Evolutionary conservation across 2,888 invertebrate species (phyloP).

Genomic region (Acleris holmiana): DNA sequence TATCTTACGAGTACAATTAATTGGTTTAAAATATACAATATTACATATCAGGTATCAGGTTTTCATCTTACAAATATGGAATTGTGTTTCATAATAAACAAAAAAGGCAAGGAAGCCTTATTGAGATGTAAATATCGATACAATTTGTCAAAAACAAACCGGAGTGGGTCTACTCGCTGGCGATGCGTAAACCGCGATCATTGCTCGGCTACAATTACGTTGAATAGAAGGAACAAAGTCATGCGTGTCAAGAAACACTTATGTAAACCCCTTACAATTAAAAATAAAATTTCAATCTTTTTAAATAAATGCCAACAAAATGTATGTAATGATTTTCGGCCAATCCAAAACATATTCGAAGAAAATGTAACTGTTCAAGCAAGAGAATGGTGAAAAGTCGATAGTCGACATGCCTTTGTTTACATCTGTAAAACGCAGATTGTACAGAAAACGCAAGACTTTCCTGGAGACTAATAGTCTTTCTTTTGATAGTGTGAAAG

Average conservation of each 20-base stretch:
- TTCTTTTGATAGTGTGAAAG: constrained; percentile 7
- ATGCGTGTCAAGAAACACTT: background rate
- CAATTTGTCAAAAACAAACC: too few relatives aligned
- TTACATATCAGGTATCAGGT: too few relatives aligned
- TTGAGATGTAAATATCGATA: too few relatives aligned
- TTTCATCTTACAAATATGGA: too few relatives aligned
- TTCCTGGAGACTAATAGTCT: constrained; percentile 7
- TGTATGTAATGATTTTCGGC: constrained; percentile 9
- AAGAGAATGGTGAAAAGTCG: constrained; percentile 10
- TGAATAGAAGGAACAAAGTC: too few relatives aligned
- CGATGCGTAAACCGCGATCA: too few relatives aligned
- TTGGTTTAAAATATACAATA: too few relatives aligned
- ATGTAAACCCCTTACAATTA: constrained; percentile 2
- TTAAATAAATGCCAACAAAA: constrained; percentile 8
- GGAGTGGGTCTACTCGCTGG: too few relatives aligned
- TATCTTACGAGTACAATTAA: too few relatives aligned
- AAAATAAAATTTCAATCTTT: constrained; percentile 5
- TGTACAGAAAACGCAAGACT: constrained; percentile 3
- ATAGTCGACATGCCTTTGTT: constrained; percentile 9
- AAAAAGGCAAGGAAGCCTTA: too few relatives aligned
- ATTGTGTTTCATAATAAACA: too few relatives aligned
- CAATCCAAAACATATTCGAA: constrained; percentile 5
- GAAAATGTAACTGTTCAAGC: constrained; percentile 6
- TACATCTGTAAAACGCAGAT: background rate
- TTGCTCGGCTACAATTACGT: too few relatives aligned